Evolutionary conservation across 2,888 invertebrate species (phyloP).

Genomic region (Melangyna quadrimaculata): DNA sequence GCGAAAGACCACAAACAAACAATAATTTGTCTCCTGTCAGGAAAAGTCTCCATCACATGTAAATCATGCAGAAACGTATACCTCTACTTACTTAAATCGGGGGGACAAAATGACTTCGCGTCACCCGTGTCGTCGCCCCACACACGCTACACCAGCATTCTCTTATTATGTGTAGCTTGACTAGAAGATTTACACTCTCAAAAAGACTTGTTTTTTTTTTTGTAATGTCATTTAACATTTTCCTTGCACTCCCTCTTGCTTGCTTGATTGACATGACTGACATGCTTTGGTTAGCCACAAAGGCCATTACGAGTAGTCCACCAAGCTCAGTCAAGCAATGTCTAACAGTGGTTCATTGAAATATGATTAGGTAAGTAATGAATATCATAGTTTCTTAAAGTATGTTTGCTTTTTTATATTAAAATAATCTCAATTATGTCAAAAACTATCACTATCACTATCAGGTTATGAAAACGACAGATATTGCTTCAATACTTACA

Average conservation of each 20-base stretch:
- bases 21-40: slow-evolving; percentile 68
- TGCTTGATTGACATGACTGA: slow-evolving; percentile 62
- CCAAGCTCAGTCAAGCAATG: slow-evolving; percentile 9
- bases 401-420: no score
- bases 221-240: slow-evolving; percentile 16
- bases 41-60: slow-evolving; percentile 63
- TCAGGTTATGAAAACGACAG: no score
- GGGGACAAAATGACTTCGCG: slow-evolving; percentile 30
- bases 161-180: neutral
- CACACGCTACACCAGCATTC: slow-evolving; percentile 17
- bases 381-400: no score
- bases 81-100: slow-evolving; percentile 22
- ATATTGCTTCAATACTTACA: no score
- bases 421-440: no score
- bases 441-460: no score
- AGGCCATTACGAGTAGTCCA: slow-evolving; percentile 62
- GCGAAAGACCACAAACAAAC: slow-evolving; percentile 58
- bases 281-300: slow-evolving; percentile 68
- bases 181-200: slow-evolving; percentile 54
- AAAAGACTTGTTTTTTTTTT: slow-evolving; percentile 6
- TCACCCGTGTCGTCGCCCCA: slow-evolving; percentile 45
- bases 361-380: no score
- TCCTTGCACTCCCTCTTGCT: slow-evolving; percentile 25
- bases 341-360: neutral
- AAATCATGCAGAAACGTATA: slow-evolving; percentile 48